Base-by-base conservation (phyloP, 2,113 vertebrate genomes). In the Tetrao urogallus region DNA sequence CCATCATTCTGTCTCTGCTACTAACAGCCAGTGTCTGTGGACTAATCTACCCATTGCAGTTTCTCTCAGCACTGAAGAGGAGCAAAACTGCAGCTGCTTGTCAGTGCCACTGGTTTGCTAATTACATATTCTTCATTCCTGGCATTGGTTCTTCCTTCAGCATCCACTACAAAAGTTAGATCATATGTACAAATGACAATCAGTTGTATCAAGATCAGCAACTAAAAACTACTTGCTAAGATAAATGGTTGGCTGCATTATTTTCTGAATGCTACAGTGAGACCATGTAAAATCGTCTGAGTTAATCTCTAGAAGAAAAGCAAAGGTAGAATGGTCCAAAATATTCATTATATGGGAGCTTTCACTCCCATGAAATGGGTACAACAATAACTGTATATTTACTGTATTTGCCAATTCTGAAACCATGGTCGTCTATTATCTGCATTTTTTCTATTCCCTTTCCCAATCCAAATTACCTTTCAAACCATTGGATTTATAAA, bases 401-500 rank as follows among this genome's bases (percentile, higher is more conserved):
- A 17, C 34, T 70, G 5, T 60, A 28, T 71, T 50, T 72, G 71
- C 45, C 5, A 56, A 22, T 70, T 75, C 65, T 89, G 45, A 58
- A 40, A 38, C 15, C 17, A 20, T 8, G 90, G 22, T 61, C 4
- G 32, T 27, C 36, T 66, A 13, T 43, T 48, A 58, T 3, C 38
- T 74, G 16, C 11, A 34, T 47, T 69, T 83, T 25, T 20, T 78
- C 32, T 48, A 48, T 74, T 93, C 77, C 34, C 30, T 78, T 56
- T 71, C 45, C 38, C 79, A 82, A 72, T 71, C 60, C 60, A 78
- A 56, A 72, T 17, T 57, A 9, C 25, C 73, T 92, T 64, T 85
- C 34, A 94, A 75, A 71, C 70, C 58, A 88, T 52, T 65, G 15
- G 28, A 81, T 88, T 93, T 89, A 76, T 72, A 78, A 88, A 95